phyloP scores from a whole-genome alignment of 2,113 vertebrate genomes.

The Tragulus kanchil region DNA sequence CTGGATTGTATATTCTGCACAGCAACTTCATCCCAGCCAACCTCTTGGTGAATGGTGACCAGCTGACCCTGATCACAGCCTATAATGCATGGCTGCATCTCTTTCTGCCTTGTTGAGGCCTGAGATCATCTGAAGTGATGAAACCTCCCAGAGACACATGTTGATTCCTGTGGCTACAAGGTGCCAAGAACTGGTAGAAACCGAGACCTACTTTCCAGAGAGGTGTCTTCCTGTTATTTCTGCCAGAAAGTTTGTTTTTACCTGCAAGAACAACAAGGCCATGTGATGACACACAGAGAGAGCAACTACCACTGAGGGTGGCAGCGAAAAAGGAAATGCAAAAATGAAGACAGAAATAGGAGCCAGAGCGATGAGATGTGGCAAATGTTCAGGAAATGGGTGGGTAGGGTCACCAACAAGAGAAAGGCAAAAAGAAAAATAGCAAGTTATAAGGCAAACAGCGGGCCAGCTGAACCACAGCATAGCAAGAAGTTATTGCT shows the following conservation, averaged over 20 bases:
- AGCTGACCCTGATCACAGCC: neutral
- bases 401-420: neutral
- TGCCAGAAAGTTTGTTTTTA: slow-evolving; percentile 13
- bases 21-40: neutral
- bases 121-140: neutral
- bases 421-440: neutral
- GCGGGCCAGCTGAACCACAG: neutral
- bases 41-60: neutral
- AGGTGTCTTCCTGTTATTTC: slow-evolving; percentile 27
- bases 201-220: neutral
- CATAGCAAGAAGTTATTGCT: neutral
- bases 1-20: neutral
- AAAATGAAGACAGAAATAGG: neutral
- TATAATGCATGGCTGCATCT: neutral
- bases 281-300: neutral
- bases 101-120: neutral
- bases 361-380: neutral
- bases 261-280: neutral
- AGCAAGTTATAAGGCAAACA: neutral
- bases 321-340: neutral
- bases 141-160: neutral
- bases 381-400: neutral
- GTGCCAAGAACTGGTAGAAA: neutral
- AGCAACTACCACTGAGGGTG: neutral
- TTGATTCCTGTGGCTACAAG: neutral